Percentiles rank a stretch among this genome's conserved stretches.
Conservation (phyloP, 2,888 invertebrate genomes). For the Pimpla rufipes region DNA sequence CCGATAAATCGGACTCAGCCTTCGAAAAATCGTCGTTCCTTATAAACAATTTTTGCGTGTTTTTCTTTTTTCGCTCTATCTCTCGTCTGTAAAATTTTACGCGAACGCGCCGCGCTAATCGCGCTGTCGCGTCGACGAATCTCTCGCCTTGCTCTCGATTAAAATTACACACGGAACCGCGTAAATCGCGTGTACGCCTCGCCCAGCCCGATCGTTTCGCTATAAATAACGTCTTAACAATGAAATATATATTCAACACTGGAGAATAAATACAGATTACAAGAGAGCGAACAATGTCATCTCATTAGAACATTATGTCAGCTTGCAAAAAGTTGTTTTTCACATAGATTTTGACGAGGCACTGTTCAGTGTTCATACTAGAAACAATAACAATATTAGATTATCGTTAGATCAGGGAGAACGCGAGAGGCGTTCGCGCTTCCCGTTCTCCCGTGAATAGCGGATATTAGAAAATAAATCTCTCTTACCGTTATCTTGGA, state of each 20-base stretch:
- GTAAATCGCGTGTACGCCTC: conserved; percentile 26
- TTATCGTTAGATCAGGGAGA: conserved; percentile 73
- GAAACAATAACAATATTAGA: conserved; percentile 82
- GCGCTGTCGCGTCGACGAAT: conserved; percentile 2
- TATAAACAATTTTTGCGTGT: conserved; percentile 7
- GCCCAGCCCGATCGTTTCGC: conserved; percentile 23
- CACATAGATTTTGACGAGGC: conserved; percentile 83
- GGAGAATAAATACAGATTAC: conserved; percentile 77
- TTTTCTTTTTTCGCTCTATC: not conserved
- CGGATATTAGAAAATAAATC: conserved; percentile 80
- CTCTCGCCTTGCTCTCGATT: conserved; percentile 2
- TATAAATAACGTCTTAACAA: conserved; percentile 68
- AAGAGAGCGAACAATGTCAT: conserved; percentile 77
- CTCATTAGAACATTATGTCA: conserved; percentile 58
- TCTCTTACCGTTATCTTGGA: conserved; percentile 76
- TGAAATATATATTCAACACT: conserved; percentile 75
- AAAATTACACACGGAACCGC: not conserved
- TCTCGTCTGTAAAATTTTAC: conserved; percentile 5
- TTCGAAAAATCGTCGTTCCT: conserved; percentile 8
- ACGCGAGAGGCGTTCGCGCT: conserved; percentile 20
- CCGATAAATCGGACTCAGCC: conserved; percentile 35
- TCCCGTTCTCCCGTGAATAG: conserved; percentile 70
- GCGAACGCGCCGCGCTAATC: not conserved
- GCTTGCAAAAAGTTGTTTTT: conserved; percentile 72
- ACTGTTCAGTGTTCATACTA: conserved; percentile 83